Evolutionary conservation across 2,797 vertebrate genomes (phyloP).

Genomic region (Eutrigla gurnardus): DNA sequence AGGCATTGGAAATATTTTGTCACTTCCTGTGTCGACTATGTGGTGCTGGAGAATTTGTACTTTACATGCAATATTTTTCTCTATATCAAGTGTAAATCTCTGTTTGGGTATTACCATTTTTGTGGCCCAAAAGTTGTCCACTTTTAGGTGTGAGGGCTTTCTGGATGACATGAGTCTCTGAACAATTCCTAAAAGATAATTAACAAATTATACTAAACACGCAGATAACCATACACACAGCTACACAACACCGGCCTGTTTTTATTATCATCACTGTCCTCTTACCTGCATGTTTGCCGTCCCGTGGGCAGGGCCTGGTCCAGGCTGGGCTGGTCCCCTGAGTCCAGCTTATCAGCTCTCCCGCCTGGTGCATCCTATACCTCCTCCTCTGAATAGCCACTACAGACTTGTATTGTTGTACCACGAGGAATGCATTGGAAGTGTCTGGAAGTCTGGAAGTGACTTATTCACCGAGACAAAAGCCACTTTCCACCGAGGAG

Average conservation of each 20-base stretch:
- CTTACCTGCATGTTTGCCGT: slow-evolving; percentile 19
- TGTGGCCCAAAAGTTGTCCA: too few species aligned
- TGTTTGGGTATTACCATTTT: too few species aligned
- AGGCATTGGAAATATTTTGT: too few species aligned
- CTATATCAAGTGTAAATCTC: too few species aligned
- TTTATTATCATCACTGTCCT: slow-evolving; percentile 31
- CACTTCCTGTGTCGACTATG: too few species aligned
- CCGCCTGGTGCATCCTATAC: slow-evolving; percentile 57
- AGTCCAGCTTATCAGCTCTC: slow-evolving; percentile 62
- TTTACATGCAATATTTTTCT: too few species aligned
- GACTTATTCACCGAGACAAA: slow-evolving; percentile 63
- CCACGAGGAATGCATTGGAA: slow-evolving; percentile 34
- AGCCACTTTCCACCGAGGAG: slow-evolving; percentile 63
- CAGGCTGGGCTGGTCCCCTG: slow-evolving; percentile 31
- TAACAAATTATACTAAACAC: neutral
- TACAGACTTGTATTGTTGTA: slow-evolving; percentile 63
- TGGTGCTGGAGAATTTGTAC: too few species aligned
- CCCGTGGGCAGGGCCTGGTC: slow-evolving; percentile 7
- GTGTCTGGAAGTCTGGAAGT: slow-evolving; percentile 58
- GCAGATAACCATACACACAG: neutral
- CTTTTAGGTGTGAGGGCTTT: too few species aligned
- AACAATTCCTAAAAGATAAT: slow-evolving; percentile 5
- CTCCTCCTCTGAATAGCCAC: slow-evolving; percentile 40
- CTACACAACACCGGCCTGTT: slow-evolving; percentile 16
- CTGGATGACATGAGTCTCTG: slow-evolving; percentile 3